These are phyloP conservation scores for Drosophila ohnishii DNA, from an alignment of 1,140 invertebrate genomes.

Conservation along the genomic window DNA sequence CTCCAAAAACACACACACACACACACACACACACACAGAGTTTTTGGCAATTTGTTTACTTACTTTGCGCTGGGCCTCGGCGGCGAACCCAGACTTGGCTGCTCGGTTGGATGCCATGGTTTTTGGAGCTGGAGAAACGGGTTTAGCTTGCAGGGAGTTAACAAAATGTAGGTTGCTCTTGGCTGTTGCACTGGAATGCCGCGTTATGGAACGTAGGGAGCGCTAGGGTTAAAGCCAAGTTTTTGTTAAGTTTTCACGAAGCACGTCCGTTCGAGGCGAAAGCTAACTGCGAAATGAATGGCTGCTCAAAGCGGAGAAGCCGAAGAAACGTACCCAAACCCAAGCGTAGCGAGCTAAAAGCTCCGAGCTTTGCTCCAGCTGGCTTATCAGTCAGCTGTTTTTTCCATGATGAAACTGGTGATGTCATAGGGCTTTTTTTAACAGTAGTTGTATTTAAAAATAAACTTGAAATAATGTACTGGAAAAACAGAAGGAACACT, in stretches of 20 bases:
- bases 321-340: constrained; percentile 41
- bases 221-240: constrained; percentile 34
- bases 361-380: constrained; percentile 2
- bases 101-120: constrained; percentile 94
- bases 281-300: constrained; percentile 53
- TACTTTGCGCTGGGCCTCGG: constrained; percentile 96
- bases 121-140: constrained; percentile 67
- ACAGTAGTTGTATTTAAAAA: constrained; percentile 14
- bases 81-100: constrained; percentile 96
- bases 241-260: neutral
- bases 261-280: constrained; percentile 58
- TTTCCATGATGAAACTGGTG: constrained; percentile 7
- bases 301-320: neutral
- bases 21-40: constrained; percentile 10
- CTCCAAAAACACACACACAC: constrained; percentile 23
- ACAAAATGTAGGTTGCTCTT: constrained; percentile 56
- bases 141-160: constrained; percentile 75
- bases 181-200: constrained; percentile 36
- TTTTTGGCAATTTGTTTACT: constrained; percentile 82
- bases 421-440: constrained; percentile 32
- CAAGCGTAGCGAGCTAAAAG: constrained; percentile 6
- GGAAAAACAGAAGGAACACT: neutral
- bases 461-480: neutral
- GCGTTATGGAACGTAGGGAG: constrained; percentile 35
- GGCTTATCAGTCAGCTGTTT: constrained; percentile 43